Evolutionary conservation across 2,797 vertebrate genomes (phyloP), one percentile per base, ranked within the genome.

Genomic region (Enteromius trimaculatus): DNA sequence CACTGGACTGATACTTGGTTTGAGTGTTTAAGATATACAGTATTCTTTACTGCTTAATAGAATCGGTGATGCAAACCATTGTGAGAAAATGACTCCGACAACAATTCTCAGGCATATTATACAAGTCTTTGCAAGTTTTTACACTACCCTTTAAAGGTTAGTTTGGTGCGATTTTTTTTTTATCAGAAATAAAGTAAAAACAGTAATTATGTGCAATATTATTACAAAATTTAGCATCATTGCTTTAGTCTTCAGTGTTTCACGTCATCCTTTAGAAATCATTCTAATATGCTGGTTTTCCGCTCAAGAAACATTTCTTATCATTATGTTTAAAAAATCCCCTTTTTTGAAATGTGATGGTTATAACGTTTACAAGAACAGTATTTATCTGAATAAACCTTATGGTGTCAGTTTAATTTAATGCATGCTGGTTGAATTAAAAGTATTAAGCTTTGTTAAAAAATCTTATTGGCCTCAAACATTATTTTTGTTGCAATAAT

Each of bases 31-130:
- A 62, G 23, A 69, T 16, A 51, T 58, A 34, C 19, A 85, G 85
- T 86, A 71, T 86, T 65, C 9, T 78, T 62, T 64, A 49, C 44
- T 51, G 19, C 51, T 66, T 72, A 75, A 76, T 68, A 39, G 47
- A 76, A 55, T 37, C 34, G 29, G 16, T 82, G 44, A 74, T 53
- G 60, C 16, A 29, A 39, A 39, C 29, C 14, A 14, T 75, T 51
- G 60, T 26, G 58, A 79, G 55, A 55, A 65, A 69, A 21, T 58
- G 34, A 55, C 14, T 79, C 34, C 0, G 34, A 5, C 14, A 29
- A 31, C 23, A 71, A 71, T 71, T 71, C 26, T 26, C 44, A 72
- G 44, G 19, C 26, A 72, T 75, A 10, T 51, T 72, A 51, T 9
- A 71, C 44, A 55, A 55, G 19, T n/a, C 51, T 55, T n/a, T 7